Base-by-base conservation (phyloP, 2,113 vertebrate genomes). In the Zapornia atra region DNA sequence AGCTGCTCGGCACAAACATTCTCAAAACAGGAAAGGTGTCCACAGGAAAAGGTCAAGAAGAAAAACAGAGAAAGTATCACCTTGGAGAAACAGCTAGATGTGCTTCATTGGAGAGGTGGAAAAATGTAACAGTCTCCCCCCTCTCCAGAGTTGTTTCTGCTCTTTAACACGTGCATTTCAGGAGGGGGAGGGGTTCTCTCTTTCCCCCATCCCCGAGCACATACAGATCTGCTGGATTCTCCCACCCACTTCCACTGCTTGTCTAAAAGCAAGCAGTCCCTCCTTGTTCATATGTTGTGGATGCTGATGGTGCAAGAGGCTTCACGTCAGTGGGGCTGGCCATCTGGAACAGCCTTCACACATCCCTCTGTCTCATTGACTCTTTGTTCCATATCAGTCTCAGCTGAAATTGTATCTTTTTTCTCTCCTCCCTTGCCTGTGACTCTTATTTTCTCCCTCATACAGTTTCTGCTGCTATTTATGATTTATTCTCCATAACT, bases 361-460 rank as follows among this genome's bases (percentile, higher is more conserved):
- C 56, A 40, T n/a, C 69, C 92, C 82, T 80, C 31, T 15, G 6
- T 80, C 59, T 94, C 91, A 61, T 26, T 8, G 3, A 68, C 69
- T 86, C 71, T 78, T 60, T 57, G 56, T 82, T 91, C 66, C 85
- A 44, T 90, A 91, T 92, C 78, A 92, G 29, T 81, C 95, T 92
- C 68, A 94, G 56, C 53, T 90, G 78, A 90, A 95, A 82, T 66
- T 8, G 9, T 25, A 44, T 78, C 31, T 88, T 82, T 80, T 88
- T 51, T 86, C 66, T 78, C 84, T 92, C 82, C 22, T 85, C 42
- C 48, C 21, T 73, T 86, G 88, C 29, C 77, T 82, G 53, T 34
- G 60, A 88, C 69, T 89, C 81, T 56, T 36, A 57, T 73, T 94
- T 88, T 46, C 85, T 80, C 53, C 65, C 60, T 82, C 22, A 40